phyloP scores from a whole-genome alignment of 2,113 vertebrate genomes.

The Amphilophus citrinellus region DNA sequence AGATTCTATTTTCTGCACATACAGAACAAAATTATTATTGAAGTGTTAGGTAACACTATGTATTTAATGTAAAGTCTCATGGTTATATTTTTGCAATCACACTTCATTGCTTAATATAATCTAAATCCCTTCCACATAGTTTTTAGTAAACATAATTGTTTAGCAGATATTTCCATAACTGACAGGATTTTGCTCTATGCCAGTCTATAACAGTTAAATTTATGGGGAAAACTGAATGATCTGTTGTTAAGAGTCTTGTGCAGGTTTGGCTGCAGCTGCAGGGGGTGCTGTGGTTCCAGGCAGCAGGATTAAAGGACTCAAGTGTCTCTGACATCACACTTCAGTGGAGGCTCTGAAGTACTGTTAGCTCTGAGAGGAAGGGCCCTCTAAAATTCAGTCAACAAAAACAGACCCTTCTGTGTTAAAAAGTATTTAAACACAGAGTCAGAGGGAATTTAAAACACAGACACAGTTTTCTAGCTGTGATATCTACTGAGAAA shows the following conservation, averaged over 20 bases:
- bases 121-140: neutral
- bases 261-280: conserved; percentile 18
- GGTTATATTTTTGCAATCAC: neutral
- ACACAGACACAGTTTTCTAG: neutral
- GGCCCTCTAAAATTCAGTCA: neutral
- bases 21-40: neutral
- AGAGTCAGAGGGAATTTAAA: neutral
- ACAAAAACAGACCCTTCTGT: neutral
- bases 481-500: neutral
- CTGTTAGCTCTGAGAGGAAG: neutral
- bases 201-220: neutral
- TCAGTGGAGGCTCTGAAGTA: neutral
- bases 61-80: neutral
- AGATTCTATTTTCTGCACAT: neutral
- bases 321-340: neutral
- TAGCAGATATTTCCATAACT: neutral
- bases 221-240: neutral
- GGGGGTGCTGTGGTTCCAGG: conserved; percentile 51
- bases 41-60: neutral
- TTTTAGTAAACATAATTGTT: neutral
- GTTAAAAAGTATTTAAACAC: neutral
- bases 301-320: neutral
- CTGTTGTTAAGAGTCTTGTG: neutral
- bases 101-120: neutral
- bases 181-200: neutral